Evolutionary conservation across 2,113 vertebrate species (phyloP).

Genomic region (Pedionomus torquatus): DNA sequence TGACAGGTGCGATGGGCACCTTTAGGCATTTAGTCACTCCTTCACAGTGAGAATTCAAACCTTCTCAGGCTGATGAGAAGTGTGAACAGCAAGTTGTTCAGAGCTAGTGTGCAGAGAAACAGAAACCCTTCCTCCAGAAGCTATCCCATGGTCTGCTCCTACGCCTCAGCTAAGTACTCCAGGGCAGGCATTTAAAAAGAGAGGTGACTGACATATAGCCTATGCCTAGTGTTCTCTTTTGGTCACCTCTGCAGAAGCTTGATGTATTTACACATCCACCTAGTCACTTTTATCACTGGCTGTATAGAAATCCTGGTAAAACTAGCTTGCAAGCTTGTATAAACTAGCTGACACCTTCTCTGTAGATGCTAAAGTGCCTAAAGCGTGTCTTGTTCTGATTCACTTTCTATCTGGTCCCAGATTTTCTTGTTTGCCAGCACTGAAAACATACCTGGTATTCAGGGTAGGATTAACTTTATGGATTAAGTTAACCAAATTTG

Average conservation of each 20-base stretch:
- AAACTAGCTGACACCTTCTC: background rate
- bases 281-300: background rate
- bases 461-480: background rate
- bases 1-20: background rate
- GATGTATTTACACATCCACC: background rate
- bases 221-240: background rate
- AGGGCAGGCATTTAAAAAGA: background rate
- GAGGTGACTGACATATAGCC: background rate
- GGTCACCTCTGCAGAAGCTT: background rate
- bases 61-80: background rate
- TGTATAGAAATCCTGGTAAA: background rate
- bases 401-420: background rate
- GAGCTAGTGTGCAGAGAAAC: background rate
- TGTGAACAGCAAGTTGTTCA: background rate
- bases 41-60: background rate
- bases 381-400: background rate
- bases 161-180: background rate
- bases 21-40: background rate
- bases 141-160: background rate
- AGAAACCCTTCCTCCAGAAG: background rate
- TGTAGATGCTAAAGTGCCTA: background rate
- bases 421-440: background rate
- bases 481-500: background rate
- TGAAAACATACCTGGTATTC: background rate
- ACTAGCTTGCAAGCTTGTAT: background rate